Conservation (phyloP, 2,113 vertebrate genomes). For the Taxidea taxus region DNA sequence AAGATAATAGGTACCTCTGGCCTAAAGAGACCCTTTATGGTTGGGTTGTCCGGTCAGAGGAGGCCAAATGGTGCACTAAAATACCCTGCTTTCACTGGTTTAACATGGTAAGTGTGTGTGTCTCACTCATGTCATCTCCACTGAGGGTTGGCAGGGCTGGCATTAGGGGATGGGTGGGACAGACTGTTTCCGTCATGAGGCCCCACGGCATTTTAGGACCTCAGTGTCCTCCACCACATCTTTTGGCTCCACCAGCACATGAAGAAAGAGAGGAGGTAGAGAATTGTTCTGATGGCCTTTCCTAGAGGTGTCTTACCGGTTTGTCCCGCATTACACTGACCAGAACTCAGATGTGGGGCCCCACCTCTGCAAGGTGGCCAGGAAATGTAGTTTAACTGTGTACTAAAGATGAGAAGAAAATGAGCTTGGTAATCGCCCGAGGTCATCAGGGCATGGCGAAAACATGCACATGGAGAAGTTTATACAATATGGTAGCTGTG, state of each 20-base stretch:
- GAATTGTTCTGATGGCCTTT: neutral
- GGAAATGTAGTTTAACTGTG: neutral
- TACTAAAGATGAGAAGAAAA: neutral
- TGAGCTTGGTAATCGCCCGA: neutral
- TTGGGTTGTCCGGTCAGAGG: neutral
- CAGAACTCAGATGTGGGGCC: neutral
- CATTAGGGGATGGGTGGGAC: neutral
- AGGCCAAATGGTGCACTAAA: neutral
- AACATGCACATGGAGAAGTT: neutral
- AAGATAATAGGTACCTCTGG: neutral
- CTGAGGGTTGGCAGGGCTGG: too few relatives aligned
- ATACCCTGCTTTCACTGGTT: neutral
- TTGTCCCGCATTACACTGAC: neutral
- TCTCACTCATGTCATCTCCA: neutral
- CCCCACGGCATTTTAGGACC: too few relatives aligned
- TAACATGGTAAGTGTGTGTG: neutral
- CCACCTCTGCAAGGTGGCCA: neutral
- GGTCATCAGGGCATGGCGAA: neutral
- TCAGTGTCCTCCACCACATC: too few relatives aligned
- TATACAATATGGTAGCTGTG: neutral
- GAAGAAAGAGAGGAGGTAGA: neutral
- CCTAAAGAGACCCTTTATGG: neutral
- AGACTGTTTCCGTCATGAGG: neutral
- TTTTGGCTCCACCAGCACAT: neutral
- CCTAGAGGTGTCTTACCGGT: neutral